Evolutionary conservation across 2,888 invertebrate species (phyloP).

Genomic region (Galerucella nymphaeae): DNA sequence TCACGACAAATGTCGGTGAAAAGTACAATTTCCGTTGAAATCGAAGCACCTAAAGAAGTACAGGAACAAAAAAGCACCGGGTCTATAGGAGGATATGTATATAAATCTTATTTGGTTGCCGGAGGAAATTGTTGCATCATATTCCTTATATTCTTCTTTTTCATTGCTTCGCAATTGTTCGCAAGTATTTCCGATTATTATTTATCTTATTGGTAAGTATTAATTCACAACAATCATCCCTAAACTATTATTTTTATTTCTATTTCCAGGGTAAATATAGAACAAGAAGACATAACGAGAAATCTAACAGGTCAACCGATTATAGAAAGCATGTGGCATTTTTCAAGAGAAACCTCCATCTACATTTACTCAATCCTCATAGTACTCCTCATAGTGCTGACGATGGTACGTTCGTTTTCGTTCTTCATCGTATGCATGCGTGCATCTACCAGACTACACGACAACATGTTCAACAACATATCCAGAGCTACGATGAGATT

Average conservation of each 20-base stretch:
- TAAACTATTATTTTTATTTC: not conserved
- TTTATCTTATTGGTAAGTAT: conserved; percentile 78
- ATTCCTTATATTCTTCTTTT: conserved; percentile 72
- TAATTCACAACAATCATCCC: too few species aligned
- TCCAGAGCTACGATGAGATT: conserved; percentile 74
- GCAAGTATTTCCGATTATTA: conserved; percentile 88
- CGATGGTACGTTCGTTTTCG: conserved; percentile 64
- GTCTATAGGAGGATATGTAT: conserved; percentile 67
- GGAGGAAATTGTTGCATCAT: conserved; percentile 78
- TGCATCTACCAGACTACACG: conserved; percentile 69
- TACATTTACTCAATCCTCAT: conserved; percentile 64
- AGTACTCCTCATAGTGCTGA: conserved; percentile 62
- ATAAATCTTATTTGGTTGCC: conserved; percentile 78
- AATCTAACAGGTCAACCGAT: conserved; percentile 13
- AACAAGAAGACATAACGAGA: conserved; percentile 50
- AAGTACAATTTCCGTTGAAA: conserved; percentile 64
- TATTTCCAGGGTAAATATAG: conserved; percentile 57
- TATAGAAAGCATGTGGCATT: conserved; percentile 56
- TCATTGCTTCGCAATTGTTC: conserved; percentile 75
- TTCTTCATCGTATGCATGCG: conserved; percentile 70
- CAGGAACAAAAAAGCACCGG: conserved; percentile 76
- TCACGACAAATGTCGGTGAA: conserved; percentile 69
- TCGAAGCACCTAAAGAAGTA: conserved; percentile 54
- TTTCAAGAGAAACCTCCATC: conserved; percentile 59
- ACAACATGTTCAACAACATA: conserved; percentile 67